A percentile compares a stretch with the other conserved stretches of the same genome.
Conservation (phyloP, 2,888 invertebrate species). For the Apoda limacodes region DNA sequence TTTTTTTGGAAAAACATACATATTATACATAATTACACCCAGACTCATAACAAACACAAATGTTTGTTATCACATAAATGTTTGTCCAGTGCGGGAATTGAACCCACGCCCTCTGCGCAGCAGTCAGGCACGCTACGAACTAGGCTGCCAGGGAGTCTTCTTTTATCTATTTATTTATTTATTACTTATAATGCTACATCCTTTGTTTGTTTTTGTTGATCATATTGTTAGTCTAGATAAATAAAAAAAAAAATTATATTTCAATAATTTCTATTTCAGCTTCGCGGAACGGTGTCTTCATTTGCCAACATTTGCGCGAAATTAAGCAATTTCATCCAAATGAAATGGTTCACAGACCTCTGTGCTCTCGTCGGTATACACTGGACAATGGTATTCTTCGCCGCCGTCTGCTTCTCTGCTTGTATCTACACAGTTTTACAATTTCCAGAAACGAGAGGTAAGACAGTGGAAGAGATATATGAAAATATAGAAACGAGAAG, state of each 20-base stretch:
- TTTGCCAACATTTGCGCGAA: slow-evolving; percentile 57
- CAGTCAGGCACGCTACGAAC: no score
- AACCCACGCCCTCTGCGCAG: no score
- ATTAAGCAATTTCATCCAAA: slow-evolving; percentile 56
- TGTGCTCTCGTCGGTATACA: slow-evolving; percentile 50
- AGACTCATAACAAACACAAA: no score
- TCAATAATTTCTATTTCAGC: slow-evolving; percentile 28
- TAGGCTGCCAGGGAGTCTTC: no score
- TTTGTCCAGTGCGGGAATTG: no score
- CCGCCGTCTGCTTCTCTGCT: slow-evolving; percentile 41
- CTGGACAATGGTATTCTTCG: slow-evolving; percentile 55
- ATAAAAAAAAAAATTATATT: background rate
- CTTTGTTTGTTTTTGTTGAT: no score
- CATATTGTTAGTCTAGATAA: no score
- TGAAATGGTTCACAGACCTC: slow-evolving; percentile 54
- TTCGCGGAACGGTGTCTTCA: slow-evolving; percentile 54
- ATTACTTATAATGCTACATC: no score
- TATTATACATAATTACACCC: no score
- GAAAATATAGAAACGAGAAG: slow-evolving; percentile 36
- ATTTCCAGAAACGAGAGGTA: slow-evolving; percentile 55
- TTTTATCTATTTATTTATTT: no score
- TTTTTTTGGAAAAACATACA: no score
- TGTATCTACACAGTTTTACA: slow-evolving; percentile 41
- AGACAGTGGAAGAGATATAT: slow-evolving; percentile 52
- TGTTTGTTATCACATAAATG: no score